Conservation (phyloP, 2,888 invertebrate species). For the Psococerastis gibbosa region DNA sequence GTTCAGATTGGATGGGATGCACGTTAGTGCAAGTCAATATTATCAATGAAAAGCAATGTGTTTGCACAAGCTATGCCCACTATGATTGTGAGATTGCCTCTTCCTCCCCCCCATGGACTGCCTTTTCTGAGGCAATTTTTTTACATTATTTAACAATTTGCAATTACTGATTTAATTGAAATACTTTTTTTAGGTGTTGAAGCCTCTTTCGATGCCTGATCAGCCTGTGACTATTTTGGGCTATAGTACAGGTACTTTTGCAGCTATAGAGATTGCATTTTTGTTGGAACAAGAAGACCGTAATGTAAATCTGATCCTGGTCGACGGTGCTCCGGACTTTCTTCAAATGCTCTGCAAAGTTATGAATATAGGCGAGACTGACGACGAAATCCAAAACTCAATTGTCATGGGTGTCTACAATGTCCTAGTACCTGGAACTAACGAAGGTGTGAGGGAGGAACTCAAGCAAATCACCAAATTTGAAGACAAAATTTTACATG, state of each 20-base stretch:
- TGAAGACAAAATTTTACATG: constrained; percentile 34
- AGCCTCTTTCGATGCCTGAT: constrained; percentile 34
- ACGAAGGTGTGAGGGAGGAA: constrained; percentile 4
- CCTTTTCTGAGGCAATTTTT: too few relatives aligned
- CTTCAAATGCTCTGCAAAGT: constrained; percentile 30
- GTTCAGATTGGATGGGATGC: too few relatives aligned
- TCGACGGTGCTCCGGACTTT: constrained; percentile 67
- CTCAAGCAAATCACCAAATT: constrained; percentile 30
- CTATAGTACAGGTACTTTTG: constrained; percentile 71
- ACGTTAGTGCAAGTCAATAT: too few relatives aligned
- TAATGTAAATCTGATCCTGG: constrained; percentile 41
- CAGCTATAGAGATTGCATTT: constrained; percentile 57
- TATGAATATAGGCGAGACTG: constrained; percentile 21
- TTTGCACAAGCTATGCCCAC: too few relatives aligned
- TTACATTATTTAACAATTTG: neutral
- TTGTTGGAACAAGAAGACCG: constrained; percentile 47
- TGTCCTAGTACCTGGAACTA: constrained; percentile 4
- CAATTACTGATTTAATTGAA: neutral
- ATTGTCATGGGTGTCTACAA: constrained; percentile 31
- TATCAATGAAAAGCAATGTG: too few relatives aligned
- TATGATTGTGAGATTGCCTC: too few relatives aligned
- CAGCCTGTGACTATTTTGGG: constrained; percentile 57
- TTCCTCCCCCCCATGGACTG: too few relatives aligned
- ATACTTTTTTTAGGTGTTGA: constrained; percentile 34
- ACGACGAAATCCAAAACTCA: constrained; percentile 34